These are phyloP conservation scores for Pediacus dermestoides DNA, from an alignment of 2,888 invertebrate genomes.

Conservation along the genomic window DNA sequence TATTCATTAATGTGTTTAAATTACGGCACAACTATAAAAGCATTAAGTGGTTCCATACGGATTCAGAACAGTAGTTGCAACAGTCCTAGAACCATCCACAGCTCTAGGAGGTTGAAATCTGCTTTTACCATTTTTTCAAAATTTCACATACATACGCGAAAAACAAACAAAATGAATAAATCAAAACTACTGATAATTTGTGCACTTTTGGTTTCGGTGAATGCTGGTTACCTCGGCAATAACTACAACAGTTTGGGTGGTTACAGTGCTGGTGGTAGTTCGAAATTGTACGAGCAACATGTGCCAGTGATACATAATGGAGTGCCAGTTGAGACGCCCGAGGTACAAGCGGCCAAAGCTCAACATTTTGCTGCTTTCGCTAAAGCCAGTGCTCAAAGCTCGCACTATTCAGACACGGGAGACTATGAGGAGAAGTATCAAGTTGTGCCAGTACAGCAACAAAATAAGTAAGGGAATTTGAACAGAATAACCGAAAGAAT, in stretches of 20 bases:
- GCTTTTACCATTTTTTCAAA: neutral
- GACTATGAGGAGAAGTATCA: no score
- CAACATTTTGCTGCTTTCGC: slow-evolving; percentile 45
- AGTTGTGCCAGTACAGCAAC: no score
- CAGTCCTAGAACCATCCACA: slow-evolving; percentile 9
- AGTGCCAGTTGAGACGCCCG: slow-evolving; percentile 54
- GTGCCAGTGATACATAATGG: slow-evolving; percentile 33
- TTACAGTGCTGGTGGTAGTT: neutral
- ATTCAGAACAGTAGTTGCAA: slow-evolving; percentile 15
- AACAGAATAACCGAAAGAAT: no score
- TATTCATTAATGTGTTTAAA: no score
- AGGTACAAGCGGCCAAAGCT: slow-evolving; percentile 52
- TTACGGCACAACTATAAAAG: no score
- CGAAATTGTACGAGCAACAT: slow-evolving; percentile 37
- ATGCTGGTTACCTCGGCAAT: slow-evolving; percentile 1
- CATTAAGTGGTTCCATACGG: no score
- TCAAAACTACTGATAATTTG: neutral
- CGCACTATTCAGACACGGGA: no score
- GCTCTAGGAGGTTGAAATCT: slow-evolving; percentile 15
- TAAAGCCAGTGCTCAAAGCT: slow-evolving; percentile 7
- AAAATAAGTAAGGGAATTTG: no score
- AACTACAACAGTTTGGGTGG: no score
- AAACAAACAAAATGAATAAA: no score
- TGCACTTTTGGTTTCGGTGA: neutral
- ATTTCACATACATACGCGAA: no score